Evolutionary conservation across 1,140 invertebrate species (phyloP).

Genomic region (Drosophila prosaltans): DNA sequence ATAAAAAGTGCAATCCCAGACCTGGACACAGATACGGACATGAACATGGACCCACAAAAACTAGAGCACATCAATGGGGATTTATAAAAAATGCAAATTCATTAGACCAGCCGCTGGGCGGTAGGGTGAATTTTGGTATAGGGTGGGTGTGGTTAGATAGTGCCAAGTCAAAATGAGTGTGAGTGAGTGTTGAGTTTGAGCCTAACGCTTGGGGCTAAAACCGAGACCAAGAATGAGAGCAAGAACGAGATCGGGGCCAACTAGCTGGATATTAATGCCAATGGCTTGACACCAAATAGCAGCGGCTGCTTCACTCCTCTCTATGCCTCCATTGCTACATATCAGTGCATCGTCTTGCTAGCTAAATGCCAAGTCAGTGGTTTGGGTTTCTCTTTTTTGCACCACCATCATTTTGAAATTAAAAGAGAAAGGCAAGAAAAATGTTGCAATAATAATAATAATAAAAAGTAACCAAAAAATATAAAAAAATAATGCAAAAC

Average conservation of each 20-base stretch:
- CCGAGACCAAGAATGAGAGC: background rate
- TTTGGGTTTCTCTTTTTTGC: slow-evolving; percentile 6
- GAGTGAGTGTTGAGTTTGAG: slow-evolving; percentile 33
- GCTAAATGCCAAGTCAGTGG: slow-evolving; percentile 63
- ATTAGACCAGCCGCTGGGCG: slow-evolving; percentile 55
- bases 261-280: slow-evolving; percentile 39
- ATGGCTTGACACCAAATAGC: slow-evolving; percentile 35
- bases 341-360: slow-evolving; percentile 25
- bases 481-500: no score
- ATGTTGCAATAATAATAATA: background rate
- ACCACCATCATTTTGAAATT: slow-evolving; percentile 67
- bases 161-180: slow-evolving; percentile 10
- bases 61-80: slow-evolving; percentile 78
- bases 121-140: background rate
- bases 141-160: slow-evolving; percentile 3
- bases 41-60: slow-evolving; percentile 30
- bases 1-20: slow-evolving; percentile 57
- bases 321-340: slow-evolving; percentile 1
- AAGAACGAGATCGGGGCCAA: slow-evolving; percentile 14
- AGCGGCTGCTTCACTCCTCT: slow-evolving; percentile 14
- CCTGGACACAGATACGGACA: slow-evolving; percentile 22
- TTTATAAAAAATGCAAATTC: slow-evolving; percentile 82
- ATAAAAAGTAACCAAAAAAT: slow-evolving; percentile 11
- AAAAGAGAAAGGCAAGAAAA: slow-evolving; percentile 47
- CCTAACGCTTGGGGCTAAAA: slow-evolving; percentile 6